These are phyloP conservation scores for Bothrops jararaca DNA, from an alignment of 2,113 vertebrate genomes.

Conservation along the genomic window DNA sequence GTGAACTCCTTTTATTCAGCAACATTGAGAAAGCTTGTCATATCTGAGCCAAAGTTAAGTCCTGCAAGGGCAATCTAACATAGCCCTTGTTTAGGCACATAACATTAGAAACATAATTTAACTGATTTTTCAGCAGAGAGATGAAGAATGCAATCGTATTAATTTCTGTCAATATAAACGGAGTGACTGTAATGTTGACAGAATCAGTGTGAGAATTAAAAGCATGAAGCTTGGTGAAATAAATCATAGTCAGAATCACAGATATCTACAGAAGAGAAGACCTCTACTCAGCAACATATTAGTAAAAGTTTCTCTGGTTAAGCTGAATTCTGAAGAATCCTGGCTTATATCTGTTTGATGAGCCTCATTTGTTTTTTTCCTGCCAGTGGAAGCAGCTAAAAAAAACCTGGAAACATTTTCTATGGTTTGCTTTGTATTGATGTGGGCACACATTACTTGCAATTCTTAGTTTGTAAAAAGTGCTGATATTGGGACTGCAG, in stretches of 20 bases:
- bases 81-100: background rate
- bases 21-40: conserved; percentile 11
- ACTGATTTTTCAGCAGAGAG: background rate
- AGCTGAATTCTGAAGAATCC: background rate
- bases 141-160: background rate
- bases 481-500: background rate
- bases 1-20: conserved; percentile 15
- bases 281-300: background rate
- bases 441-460: background rate
- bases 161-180: background rate
- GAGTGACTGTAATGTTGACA: background rate
- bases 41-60: background rate
- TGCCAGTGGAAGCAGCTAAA: background rate
- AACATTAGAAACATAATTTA: background rate
- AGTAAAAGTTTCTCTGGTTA: background rate
- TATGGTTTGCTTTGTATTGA: background rate
- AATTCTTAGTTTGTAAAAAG: background rate
- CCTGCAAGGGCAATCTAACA: background rate
- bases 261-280: background rate
- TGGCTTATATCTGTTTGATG: background rate
- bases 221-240: background rate
- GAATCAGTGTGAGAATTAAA: background rate
- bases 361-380: background rate
- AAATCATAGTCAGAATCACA: background rate
- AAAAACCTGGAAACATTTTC: background rate